Evolutionary conservation across 2,888 invertebrate genomes (phyloP).

Genomic region (Keiferia lycopersicella): DNA sequence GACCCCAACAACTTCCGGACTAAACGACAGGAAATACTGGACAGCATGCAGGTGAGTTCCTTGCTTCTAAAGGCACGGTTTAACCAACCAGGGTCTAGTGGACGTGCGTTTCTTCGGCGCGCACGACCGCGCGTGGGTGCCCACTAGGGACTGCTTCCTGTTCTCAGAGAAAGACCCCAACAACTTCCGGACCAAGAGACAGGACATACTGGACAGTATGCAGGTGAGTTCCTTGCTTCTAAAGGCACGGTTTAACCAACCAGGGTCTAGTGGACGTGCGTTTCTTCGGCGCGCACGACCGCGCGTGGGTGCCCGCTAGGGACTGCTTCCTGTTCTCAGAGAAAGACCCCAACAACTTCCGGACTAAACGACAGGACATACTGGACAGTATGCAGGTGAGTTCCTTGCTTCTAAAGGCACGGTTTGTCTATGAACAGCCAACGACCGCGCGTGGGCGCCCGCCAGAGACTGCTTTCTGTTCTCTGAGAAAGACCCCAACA

Average conservation of each 20-base stretch:
- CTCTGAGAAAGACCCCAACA: slow-evolving; percentile 87
- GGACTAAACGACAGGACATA: slow-evolving; percentile 78
- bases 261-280: slow-evolving; percentile 91
- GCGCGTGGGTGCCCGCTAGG: slow-evolving; percentile 93
- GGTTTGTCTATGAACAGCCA: slow-evolving; percentile 89
- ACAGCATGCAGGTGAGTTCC: slow-evolving; percentile 78
- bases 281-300: slow-evolving; percentile 97
- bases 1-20: slow-evolving; percentile 85
- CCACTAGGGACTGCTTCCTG: slow-evolving; percentile 91
- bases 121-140: slow-evolving; percentile 96
- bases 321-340: slow-evolving; percentile 92
- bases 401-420: slow-evolving; percentile 95
- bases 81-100: slow-evolving; percentile 86
- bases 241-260: slow-evolving; percentile 57
- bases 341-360: slow-evolving; percentile 85
- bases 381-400: slow-evolving; percentile 71
- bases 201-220: slow-evolving; percentile 73
- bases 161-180: slow-evolving; percentile 89
- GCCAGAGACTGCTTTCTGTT: slow-evolving; percentile 88
- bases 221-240: slow-evolving; percentile 47
- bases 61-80: slow-evolving; percentile 97
- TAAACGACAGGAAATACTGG: slow-evolving; percentile 71
- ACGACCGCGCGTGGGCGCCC: slow-evolving; percentile 96
- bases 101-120: slow-evolving; percentile 98
- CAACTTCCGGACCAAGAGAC: slow-evolving; percentile 79